Evolutionary conservation across 2,797 vertebrate species (phyloP).

Genomic region (Enoplosus armatus): DNA sequence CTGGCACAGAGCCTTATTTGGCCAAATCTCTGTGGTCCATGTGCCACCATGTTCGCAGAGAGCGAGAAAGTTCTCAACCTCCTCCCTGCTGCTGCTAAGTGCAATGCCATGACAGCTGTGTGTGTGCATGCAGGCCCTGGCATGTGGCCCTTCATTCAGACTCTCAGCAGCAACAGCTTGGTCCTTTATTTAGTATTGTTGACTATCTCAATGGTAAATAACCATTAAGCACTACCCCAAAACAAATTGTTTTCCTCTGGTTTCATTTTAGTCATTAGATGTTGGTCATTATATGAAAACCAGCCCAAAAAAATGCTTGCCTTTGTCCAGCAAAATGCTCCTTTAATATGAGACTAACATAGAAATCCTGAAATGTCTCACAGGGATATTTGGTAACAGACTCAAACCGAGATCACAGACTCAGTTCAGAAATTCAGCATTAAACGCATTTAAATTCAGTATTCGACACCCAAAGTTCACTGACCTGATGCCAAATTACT

Average conservation of each 20-base stretch:
- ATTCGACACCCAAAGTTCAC: too few relatives aligned
- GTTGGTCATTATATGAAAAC: background rate
- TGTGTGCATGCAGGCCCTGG: conserved; percentile 7
- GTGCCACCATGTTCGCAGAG: conserved; percentile 8
- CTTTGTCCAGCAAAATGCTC: background rate
- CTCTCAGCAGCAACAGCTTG: conserved; percentile 7
- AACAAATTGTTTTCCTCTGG: background rate
- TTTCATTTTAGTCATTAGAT: background rate
- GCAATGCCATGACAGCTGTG: conserved; percentile 25
- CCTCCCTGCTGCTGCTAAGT: background rate
- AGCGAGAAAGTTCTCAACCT: background rate
- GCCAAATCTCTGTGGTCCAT: background rate
- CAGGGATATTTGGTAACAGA: background rate
- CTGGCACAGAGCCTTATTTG: background rate
- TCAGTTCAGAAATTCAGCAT: background rate
- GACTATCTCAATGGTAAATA: conserved; percentile 9
- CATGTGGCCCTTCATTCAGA: conserved; percentile 1
- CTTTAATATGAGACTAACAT: background rate
- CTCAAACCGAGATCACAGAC: background rate
- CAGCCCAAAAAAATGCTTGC: background rate
- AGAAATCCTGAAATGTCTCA: conserved; percentile 1
- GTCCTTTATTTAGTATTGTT: conserved; percentile 4
- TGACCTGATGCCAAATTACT: background rate
- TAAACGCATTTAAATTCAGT: background rate
- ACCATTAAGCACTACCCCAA: background rate